Evolutionary conservation across 2,888 invertebrate genomes (phyloP), one percentile per base, ranked within the genome.

Genomic region (Lagria hirta): DNA sequence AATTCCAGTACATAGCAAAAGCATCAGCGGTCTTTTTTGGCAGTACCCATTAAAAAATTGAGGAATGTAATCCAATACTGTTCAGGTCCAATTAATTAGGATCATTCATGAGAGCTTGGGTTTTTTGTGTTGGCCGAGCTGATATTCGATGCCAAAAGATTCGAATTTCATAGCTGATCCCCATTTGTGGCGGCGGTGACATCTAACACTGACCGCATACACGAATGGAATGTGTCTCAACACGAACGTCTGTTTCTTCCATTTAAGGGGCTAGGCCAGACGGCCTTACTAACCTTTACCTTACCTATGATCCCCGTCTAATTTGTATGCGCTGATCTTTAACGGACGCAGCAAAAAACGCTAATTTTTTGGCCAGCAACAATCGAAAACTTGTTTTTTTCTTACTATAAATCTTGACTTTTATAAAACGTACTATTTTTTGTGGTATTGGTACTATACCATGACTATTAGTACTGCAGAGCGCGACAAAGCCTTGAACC

Each of bases 161-260:
- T 58, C 56, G 55, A 52, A 57, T 60, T 60, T 58, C 58, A 57
- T 55, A 57, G 54, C 49, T 52, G 56, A 55, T 57, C 52, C 54
- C 49, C 52, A 50, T 53, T 56, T 56, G 57, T 51, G 57, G 57
- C 52, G 55, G 54, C 57, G 60, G 58, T 60, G 60, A 62, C 62
- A 61, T 61, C 60, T 62, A 62, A 61, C 58, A 60, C 60, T 60
- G 58, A 60, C 62, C 62, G 55, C 60, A 60, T 58, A 58, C 58
- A 60, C 54, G 55, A 55, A 54, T 53, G 60, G 61, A 61, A 61
- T 60, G 60, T 58, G 59, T 60, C 59, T 57, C 58, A 59, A 56
- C 55, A 55, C 49, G 49, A 49, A 49, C 48, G 50, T 38, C 33
- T 37, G 27, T 38, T 38, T 44, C 44, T 44, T 38, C 37, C 37